Conservation (phyloP, 2,888 invertebrate species). For the Caenorhabditis auriculariae region DNA sequence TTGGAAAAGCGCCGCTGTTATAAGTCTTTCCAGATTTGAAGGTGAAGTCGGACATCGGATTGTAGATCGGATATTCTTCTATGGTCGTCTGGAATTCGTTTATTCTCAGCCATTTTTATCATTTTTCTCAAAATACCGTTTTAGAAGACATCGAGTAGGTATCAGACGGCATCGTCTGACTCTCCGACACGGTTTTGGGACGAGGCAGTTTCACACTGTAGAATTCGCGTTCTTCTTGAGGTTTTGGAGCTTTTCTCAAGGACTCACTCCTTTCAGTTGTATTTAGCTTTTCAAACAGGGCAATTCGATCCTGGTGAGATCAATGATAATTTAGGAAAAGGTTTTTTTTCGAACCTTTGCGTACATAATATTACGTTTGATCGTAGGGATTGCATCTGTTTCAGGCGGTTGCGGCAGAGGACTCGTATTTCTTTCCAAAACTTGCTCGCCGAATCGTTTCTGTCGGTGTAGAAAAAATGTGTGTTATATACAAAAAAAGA, state of each 20-base stretch:
- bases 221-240: conserved; percentile 6
- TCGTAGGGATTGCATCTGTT: conserved; percentile 20
- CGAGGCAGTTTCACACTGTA: background rate
- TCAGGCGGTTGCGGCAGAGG: conserved; percentile 26
- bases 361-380: conserved; percentile 37
- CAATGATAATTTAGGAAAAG: background rate
- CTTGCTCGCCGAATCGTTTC: conserved; percentile 22
- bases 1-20: conserved; percentile 38
- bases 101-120: background rate
- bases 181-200: background rate
- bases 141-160: conserved; percentile 11
- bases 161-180: background rate
- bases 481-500: too few species aligned
- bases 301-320: conserved; percentile 23
- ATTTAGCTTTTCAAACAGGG: conserved; percentile 34
- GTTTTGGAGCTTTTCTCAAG: background rate
- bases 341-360: conserved; percentile 14
- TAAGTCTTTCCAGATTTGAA: conserved; percentile 34
- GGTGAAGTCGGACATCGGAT: conserved; percentile 33
- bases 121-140: conserved; percentile 1
- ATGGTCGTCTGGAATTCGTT: conserved; percentile 5
- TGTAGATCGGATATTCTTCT: conserved; percentile 43
- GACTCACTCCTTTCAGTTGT: conserved; percentile 20
- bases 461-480: too few species aligned
- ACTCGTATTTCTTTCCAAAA: conserved; percentile 12